Conservation (phyloP, 2,113 vertebrate genomes). For the Morone saxatilis region DNA sequence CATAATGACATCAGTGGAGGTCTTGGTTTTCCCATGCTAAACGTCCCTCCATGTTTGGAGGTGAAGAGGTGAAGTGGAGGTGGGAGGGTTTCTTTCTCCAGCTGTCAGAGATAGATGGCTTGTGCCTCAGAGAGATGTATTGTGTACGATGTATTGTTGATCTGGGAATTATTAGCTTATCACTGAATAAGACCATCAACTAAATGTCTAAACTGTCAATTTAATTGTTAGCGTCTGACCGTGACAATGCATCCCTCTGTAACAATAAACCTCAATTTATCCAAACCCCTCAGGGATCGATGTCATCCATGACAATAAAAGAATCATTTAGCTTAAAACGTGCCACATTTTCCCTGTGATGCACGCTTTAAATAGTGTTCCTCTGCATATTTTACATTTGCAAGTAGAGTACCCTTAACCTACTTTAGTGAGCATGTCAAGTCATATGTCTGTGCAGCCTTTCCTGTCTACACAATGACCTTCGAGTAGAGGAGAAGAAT, state of each 20-base stretch:
- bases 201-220: conserved; percentile 27
- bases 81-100: conserved; percentile 46
- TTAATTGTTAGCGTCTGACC: conserved; percentile 13
- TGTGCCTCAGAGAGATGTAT: conserved; percentile 21
- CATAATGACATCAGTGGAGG: conserved; percentile 47
- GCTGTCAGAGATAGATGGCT: conserved; percentile 53
- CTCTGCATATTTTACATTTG: conserved; percentile 46
- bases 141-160: conserved; percentile 2
- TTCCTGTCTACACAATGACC: conserved; percentile 84
- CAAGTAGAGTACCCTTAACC: conserved; percentile 78
- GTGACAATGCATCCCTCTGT: neutral
- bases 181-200: conserved; percentile 20
- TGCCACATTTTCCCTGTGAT: conserved; percentile 31
- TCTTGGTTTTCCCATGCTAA: conserved; percentile 54
- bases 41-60: conserved; percentile 31
- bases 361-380: conserved; percentile 20
- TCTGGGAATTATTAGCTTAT: conserved; percentile 25
- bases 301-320: conserved; percentile 20
- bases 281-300: conserved; percentile 15
- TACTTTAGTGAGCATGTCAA: conserved; percentile 81
- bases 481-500: conserved; percentile 77
- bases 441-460: conserved; percentile 77
- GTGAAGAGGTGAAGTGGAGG: conserved; percentile 50
- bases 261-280: conserved; percentile 31
- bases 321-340: conserved; percentile 17